These are phyloP conservation scores for Scomber colias DNA, from an alignment of 2,113 vertebrate species.

Conservation along the genomic window DNA sequence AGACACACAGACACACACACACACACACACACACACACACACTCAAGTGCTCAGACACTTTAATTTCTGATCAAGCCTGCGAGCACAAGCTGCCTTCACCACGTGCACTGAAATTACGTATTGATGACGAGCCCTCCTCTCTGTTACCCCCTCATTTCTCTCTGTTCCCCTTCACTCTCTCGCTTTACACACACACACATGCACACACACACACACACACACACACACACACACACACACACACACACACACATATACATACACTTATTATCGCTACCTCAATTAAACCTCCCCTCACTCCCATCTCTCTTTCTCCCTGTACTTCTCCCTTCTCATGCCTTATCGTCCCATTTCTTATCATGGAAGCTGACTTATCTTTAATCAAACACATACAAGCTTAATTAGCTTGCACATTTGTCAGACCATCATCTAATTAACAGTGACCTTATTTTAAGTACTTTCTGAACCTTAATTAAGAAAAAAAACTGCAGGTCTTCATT, in stretches of 20 bases:
- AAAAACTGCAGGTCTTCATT: conserved; percentile 59
- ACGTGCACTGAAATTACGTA: conserved; percentile 50
- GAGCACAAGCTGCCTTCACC: conserved; percentile 35
- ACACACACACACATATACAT: conserved; percentile 15
- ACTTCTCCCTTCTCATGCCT: conserved; percentile 51
- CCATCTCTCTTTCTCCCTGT: background rate
- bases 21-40: conserved; percentile 14
- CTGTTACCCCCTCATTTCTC: conserved; percentile 1
- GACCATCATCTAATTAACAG: conserved; percentile 81
- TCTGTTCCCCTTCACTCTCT: conserved; percentile 16
- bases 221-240: conserved; percentile 17
- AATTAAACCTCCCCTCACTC: conserved; percentile 57
- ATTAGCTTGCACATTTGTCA: conserved; percentile 80
- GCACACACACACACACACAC: conserved; percentile 13
- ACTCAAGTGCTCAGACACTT: background rate
- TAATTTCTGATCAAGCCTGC: conserved; percentile 41
- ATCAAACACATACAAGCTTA: conserved; percentile 81
- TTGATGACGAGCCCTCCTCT: conserved; percentile 55
- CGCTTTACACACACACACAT: conserved; percentile 14
- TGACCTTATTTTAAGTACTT: conserved; percentile 80
- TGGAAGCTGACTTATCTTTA: conserved; percentile 77
- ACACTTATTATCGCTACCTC: conserved; percentile 63
- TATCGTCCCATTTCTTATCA: conserved; percentile 79
- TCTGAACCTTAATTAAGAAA: conserved; percentile 71
- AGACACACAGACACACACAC: conserved; percentile 18